Evolutionary conservation across 2,797 vertebrate genomes (phyloP).

Genomic region (Rhinichthys osculus): DNA sequence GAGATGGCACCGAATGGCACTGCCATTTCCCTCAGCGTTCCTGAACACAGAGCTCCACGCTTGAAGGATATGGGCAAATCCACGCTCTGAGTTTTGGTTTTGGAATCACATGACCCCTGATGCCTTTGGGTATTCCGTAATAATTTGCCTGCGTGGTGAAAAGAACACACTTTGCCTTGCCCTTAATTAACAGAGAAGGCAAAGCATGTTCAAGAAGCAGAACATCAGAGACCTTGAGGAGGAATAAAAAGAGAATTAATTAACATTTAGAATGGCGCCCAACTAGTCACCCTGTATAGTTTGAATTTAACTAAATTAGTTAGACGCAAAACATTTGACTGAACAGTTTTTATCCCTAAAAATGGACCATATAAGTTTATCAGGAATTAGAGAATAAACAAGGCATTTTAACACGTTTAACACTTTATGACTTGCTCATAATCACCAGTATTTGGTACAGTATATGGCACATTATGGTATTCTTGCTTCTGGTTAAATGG

Average conservation of each 20-base stretch:
- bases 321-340: slow-evolving; percentile 58
- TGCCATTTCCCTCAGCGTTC: slow-evolving; percentile 28
- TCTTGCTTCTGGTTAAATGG: neutral
- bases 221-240: slow-evolving; percentile 60
- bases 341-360: slow-evolving; percentile 53
- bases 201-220: slow-evolving; percentile 62
- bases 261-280: slow-evolving; percentile 69
- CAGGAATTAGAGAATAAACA: slow-evolving; percentile 24
- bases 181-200: slow-evolving; percentile 73
- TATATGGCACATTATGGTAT: neutral
- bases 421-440: neutral
- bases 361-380: slow-evolving; percentile 53
- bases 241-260: slow-evolving; percentile 71
- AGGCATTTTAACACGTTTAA: neutral
- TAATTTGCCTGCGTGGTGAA: slow-evolving; percentile 69
- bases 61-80: slow-evolving; percentile 57
- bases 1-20: neutral
- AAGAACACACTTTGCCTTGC: slow-evolving; percentile 56
- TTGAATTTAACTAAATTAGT: slow-evolving; percentile 50
- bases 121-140: slow-evolving; percentile 62
- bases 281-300: slow-evolving; percentile 60
- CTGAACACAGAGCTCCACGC: slow-evolving; percentile 14
- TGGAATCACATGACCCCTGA: slow-evolving; percentile 57
- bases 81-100: slow-evolving; percentile 46
- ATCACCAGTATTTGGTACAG: neutral